These are phyloP conservation scores for Drosophila bocki DNA, from an alignment of 1,140 invertebrate species.

Conservation along the genomic window DNA sequence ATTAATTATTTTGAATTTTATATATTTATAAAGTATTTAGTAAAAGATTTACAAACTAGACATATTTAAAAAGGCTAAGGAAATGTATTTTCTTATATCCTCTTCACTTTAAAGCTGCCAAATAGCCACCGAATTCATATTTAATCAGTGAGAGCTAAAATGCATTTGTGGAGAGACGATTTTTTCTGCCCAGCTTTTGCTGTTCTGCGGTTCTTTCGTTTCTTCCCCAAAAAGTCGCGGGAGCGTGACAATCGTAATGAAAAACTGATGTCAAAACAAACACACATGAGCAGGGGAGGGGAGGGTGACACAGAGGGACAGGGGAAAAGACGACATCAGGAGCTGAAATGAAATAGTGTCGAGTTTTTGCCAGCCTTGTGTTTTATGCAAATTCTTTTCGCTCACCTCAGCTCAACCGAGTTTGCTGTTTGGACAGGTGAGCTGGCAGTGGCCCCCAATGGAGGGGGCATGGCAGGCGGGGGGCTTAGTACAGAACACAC, in stretches of 20 bases:
- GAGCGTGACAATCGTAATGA: slow-evolving; percentile 66
- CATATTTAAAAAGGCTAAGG: too few relatives aligned
- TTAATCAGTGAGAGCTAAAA: slow-evolving; percentile 34
- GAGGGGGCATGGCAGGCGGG: slow-evolving; percentile 6
- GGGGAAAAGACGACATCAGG: slow-evolving; percentile 22
- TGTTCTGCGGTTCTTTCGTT: slow-evolving; percentile 27
- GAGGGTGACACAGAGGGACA: background rate
- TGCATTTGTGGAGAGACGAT: slow-evolving; percentile 40
- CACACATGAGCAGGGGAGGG: slow-evolving; percentile 4
- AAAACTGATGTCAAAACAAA: slow-evolving; percentile 73
- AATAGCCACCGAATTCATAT: slow-evolving; percentile 30
- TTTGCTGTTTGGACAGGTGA: slow-evolving; percentile 73
- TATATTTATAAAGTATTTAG: background rate
- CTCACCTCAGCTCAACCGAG: slow-evolving; percentile 56
- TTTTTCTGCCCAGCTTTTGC: slow-evolving; percentile 16
- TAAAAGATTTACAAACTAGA: background rate
- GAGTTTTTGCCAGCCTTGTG: slow-evolving; percentile 72
- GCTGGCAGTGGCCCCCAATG: slow-evolving; percentile 4
- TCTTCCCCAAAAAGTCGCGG: slow-evolving; percentile 34
- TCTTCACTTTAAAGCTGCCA: slow-evolving; percentile 35
- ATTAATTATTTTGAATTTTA: background rate
- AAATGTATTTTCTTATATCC: background rate
- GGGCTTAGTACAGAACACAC: slow-evolving; percentile 45
- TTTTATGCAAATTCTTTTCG: slow-evolving; percentile 76
- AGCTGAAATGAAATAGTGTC: slow-evolving; percentile 71